Base-by-base conservation (phyloP, 2,113 vertebrate genomes). In the Peromyscus polionotus region DNA sequence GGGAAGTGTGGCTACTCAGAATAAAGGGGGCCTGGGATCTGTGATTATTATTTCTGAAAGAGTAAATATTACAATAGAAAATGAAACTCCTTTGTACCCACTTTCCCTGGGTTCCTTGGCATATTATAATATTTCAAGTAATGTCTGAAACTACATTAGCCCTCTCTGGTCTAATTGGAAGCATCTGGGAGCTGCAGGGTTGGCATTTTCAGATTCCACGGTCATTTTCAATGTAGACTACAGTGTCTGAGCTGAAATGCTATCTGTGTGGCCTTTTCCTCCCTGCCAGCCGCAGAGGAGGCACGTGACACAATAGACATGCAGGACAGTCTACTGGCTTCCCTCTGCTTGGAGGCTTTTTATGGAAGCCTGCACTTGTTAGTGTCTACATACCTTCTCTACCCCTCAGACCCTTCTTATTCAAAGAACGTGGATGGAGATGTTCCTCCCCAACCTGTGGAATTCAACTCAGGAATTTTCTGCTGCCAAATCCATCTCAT, bases 1-100 rank as follows among this genome's bases (percentile, higher is more conserved):
- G 86, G 94, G 75, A 97, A 97, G 79, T 88, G 97, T 91, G 96
- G 90, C 96, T 97, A 94, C 88, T 98, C 59, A n/a, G 77, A 84
- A 87, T 76, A 97, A 77, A 90, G 54, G n/a, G 39, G 65, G 36
- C 86, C 89, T 88, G 45, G 87, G 84, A 61, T 68, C 73, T 31
- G 33, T 75, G 98, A 93, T 97, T 95, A 96, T 98, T 97, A 95
- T 96, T 98, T 96, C 94, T 97, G 91, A 75, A 97, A 93, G 73
- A 96, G 79, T 81, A 96, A 97, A 97, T 95, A 97, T 93, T 97
- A 94, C 89, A 59, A 86, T 83, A 97, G 95, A 95, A 97, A 97
- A 97, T 97, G 93, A 86, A 97, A 97, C 88, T 81, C 63, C 96
- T 98, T 95, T 97, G 86, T 96, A 90, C 88, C 94, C 90, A 89